phyloP scores from a whole-genome alignment of 2,797 vertebrate species.

The Myotis myotis region DNA sequence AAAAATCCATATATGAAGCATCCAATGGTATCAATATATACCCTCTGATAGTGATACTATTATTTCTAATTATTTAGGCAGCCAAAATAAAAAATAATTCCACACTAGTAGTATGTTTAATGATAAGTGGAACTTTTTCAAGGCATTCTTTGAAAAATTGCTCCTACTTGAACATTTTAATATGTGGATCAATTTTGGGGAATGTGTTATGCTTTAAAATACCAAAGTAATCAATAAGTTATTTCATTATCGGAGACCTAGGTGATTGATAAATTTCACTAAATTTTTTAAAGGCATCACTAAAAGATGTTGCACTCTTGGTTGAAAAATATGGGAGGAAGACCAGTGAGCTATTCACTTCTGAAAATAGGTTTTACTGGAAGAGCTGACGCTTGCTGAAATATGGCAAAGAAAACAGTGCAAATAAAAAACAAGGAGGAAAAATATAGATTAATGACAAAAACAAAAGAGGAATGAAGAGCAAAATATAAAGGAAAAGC shows the following conservation, averaged over 20 bases:
- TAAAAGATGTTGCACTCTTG: slow-evolving; percentile 1
- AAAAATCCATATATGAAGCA: neutral
- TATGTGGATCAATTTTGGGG: slow-evolving; percentile 10
- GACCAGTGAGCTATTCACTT: neutral
- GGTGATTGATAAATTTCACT: slow-evolving; percentile 21
- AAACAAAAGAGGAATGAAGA: neutral
- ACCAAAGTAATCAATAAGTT: slow-evolving; percentile 26
- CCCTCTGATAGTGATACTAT: neutral
- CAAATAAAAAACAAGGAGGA: neutral
- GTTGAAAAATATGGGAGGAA: slow-evolving; percentile 29
- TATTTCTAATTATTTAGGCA: slow-evolving; percentile 19
- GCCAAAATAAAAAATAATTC: slow-evolving; percentile 38
- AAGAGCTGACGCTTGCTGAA: slow-evolving; percentile 37
- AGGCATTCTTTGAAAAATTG: neutral
- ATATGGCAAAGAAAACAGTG: neutral
- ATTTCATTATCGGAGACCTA: slow-evolving; percentile 30
- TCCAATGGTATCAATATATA: neutral
- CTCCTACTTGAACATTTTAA: slow-evolving; percentile 28
- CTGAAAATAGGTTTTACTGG: slow-evolving; percentile 36
- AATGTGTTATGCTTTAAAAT: neutral
- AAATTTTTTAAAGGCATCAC: neutral
- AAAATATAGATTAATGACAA: neutral
- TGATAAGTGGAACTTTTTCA: neutral
- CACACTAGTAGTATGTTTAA: neutral
- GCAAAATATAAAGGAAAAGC: neutral